phyloP scores from a whole-genome alignment of 2,888 invertebrate species.

The Tipula unca region DNA sequence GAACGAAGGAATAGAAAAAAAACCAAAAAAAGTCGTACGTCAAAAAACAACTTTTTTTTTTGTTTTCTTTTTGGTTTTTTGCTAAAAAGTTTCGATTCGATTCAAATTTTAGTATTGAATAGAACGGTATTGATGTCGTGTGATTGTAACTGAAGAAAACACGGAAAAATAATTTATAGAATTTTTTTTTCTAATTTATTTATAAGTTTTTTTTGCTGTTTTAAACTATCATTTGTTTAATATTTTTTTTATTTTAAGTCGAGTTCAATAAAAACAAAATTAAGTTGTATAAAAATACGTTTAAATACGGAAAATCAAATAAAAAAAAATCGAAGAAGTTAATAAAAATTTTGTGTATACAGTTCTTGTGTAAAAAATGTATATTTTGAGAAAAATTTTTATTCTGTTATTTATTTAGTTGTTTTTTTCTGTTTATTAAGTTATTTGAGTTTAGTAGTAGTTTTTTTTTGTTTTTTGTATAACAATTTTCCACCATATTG shows the following conservation, averaged over 20 bases:
- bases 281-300: not conserved
- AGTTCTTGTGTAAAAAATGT: not conserved
- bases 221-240: conserved; percentile 15
- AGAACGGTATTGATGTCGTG: conserved; percentile 15
- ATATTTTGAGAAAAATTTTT: not conserved
- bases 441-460: not conserved
- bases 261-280: conserved; percentile 16
- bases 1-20: not conserved
- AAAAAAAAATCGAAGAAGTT: not conserved
- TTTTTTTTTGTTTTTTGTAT: not conserved
- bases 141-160: not conserved
- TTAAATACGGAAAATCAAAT: not conserved
- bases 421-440: conserved; percentile 14
- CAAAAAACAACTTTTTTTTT: conserved; percentile 15
- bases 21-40: not conserved
- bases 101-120: conserved; percentile 15
- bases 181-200: not conserved
- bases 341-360: not conserved
- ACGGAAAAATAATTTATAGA: not conserved
- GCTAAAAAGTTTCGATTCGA: conserved; percentile 9
- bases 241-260: not conserved
- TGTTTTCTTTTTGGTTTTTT: not conserved
- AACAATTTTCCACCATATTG: conserved; percentile 18
- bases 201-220: conserved; percentile 4
- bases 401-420: conserved; percentile 8